Evolutionary conservation across 2,888 invertebrate species (phyloP), one percentile per base, ranked within the genome.

Genomic region (Omphaloscelis lunosa): DNA sequence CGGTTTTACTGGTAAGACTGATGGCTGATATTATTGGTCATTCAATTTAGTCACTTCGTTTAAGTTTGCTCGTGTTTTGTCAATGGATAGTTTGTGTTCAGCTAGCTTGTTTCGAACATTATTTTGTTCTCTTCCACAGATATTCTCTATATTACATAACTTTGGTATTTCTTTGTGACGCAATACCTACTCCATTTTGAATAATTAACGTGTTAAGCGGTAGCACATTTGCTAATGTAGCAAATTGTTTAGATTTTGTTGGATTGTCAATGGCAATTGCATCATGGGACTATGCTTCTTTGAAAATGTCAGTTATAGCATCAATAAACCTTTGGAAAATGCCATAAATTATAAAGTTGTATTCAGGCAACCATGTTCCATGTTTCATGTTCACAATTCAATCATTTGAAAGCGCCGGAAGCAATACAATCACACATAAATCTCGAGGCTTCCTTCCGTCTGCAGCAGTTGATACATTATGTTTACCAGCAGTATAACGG

Each of bases 401-500:
- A 78, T 86, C 79, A 84, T 86, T 84, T 84, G 69, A 85, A 86
- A 82, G 84, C 72, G 75, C 70, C 85, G 90, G 89, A 89, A 87
- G 78, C 82, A 84, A 85, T 77, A 83, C 72, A 83, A 84, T 84
- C 85, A 75, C 79, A 85, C 82, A 89, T 85, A 87, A 86, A 89
- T 88, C 87, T 81, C 72, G 61, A 62, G 48, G 82, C 82, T 82
- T 87, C 82, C 79, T 86, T 78, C 79, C 78, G 62, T 67, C 73
- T 71, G 59, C 58, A 63, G 65, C 51, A 62, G 83, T 72, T 83
- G 73, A 68, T 84, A 83, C 83, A 84, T 79, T 89, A 84, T 91
- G 91, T 92, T 92, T 90, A 89, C 84, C 78, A 77, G 84, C 29
- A 71, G 68, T 77, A 79, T 83, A 82, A 81, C 85, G 77, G 83